Conservation (phyloP, 2,888 invertebrate species). For the Drosophila hamatofila region DNA sequence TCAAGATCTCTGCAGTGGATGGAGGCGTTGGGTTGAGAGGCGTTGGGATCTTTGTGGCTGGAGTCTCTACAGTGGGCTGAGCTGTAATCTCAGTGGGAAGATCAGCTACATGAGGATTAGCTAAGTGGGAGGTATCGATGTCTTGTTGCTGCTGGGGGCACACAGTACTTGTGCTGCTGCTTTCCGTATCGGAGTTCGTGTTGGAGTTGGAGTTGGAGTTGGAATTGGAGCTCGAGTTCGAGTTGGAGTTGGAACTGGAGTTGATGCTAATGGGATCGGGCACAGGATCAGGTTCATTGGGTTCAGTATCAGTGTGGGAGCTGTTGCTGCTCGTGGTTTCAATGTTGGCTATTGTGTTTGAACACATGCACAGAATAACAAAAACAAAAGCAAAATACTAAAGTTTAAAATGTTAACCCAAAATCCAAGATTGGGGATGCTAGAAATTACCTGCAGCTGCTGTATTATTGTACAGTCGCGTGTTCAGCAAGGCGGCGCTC, state of each 20-base stretch:
- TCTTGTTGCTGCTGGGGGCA: conserved; percentile 37
- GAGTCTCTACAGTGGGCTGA: not conserved
- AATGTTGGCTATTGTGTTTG: conserved; percentile 67
- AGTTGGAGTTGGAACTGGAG: conserved; percentile 11
- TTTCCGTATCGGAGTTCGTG: conserved; percentile 38
- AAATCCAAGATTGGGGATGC: conserved; percentile 25
- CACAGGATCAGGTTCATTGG: conserved; percentile 17
- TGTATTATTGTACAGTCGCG: conserved; percentile 51
- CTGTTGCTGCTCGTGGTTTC: conserved; percentile 23
- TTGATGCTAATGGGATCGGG: conserved; percentile 13
- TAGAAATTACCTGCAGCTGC: conserved; percentile 71
- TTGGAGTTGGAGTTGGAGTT: conserved; percentile 5
- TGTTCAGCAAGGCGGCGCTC: conserved; percentile 56
- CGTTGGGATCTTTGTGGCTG: conserved; percentile 1
- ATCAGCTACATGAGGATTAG: not conserved
- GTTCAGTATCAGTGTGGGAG: conserved; percentile 25
- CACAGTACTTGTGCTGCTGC: conserved; percentile 42
- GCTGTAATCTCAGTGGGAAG: not conserved
- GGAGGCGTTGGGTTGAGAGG: not conserved
- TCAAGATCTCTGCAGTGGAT: conserved; percentile 4
- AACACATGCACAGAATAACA: conserved; percentile 81
- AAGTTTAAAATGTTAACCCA: conserved; percentile 69
- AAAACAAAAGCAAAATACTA: conserved; percentile 81
- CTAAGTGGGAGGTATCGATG: conserved; percentile 6
- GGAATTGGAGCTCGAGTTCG: not conserved